Percentiles rank a stretch among this genome's conserved stretches.
These are phyloP conservation scores for Orchestes rusci DNA, from an alignment of 2,888 invertebrate species.

Conservation along the genomic window DNA sequence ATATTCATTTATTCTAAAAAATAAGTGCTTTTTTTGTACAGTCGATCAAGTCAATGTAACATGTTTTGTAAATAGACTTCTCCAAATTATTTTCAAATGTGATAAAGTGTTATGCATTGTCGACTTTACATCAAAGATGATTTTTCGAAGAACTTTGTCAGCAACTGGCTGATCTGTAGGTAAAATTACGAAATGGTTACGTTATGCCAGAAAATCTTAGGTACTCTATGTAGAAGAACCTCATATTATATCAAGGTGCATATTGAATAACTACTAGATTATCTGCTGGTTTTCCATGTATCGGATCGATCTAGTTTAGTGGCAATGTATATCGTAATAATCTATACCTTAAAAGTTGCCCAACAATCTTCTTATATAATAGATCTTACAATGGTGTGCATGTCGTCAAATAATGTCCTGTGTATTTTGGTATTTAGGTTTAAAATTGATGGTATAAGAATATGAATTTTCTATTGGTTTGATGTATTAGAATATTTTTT, in stretches of 20 bases:
- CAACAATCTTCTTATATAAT: too few relatives aligned
- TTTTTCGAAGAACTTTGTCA: constrained; percentile 1
- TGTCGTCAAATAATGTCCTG: background rate
- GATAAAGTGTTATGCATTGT: constrained; percentile 13
- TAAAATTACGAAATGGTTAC: constrained; percentile 20
- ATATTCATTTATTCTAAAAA: constrained; percentile 10
- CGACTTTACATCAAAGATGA: constrained; percentile 7
- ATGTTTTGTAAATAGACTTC: constrained; percentile 25
- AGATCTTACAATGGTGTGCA: too few relatives aligned
- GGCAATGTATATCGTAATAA: too few relatives aligned
- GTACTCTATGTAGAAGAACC: constrained; percentile 3
- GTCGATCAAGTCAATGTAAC: constrained; percentile 21
- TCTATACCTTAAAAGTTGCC: too few relatives aligned
- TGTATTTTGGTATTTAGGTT: background rate
- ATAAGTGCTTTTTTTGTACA: constrained; percentile 1
- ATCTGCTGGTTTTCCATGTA: too few relatives aligned
- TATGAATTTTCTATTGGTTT: constrained; percentile 20
- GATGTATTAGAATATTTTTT: constrained; percentile 29
- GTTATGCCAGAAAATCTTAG: constrained; percentile 10
- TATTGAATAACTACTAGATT: too few relatives aligned
- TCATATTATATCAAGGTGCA: too few relatives aligned
- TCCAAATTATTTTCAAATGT: constrained; percentile 16
- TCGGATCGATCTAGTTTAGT: too few relatives aligned
- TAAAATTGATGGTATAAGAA: constrained; percentile 1
- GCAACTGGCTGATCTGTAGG: too few relatives aligned